phyloP scores from a whole-genome alignment of 2,797 vertebrate species.

The Mus spretus region DNA sequence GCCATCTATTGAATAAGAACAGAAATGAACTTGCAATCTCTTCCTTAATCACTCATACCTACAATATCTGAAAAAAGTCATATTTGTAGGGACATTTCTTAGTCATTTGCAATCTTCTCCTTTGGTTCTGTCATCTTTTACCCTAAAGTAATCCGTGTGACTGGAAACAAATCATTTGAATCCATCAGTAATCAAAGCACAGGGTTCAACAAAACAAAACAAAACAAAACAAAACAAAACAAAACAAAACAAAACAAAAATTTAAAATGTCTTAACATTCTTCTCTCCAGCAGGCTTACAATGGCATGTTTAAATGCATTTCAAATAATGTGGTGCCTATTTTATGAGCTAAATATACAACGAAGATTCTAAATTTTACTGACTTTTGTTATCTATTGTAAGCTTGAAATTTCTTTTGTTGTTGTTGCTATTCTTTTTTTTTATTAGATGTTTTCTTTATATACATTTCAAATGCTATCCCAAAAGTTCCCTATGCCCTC shows the following conservation, averaged over 20 bases:
- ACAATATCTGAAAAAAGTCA: background rate
- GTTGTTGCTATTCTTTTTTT: too few relatives aligned
- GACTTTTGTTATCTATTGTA: background rate
- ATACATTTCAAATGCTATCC: too few relatives aligned
- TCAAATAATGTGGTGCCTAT: conserved; percentile 28
- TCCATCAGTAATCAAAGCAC: conserved; percentile 70
- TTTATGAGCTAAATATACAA: conserved; percentile 38
- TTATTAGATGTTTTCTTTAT: too few relatives aligned
- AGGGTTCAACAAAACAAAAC: conserved; percentile 60
- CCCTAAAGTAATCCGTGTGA: background rate
- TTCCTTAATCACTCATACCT: conserved; percentile 17
- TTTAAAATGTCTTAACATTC: conserved; percentile 59
- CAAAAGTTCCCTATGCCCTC: too few relatives aligned
- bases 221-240: too few relatives aligned
- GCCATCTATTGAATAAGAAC: conserved; percentile 15
- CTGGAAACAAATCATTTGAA: conserved; percentile 71
- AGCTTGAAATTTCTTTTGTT: background rate
- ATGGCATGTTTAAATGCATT: conserved; percentile 46
- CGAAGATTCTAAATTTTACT: background rate
- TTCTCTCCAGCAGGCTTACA: conserved; percentile 35
- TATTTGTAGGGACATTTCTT: conserved; percentile 11
- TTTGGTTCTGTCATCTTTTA: background rate
- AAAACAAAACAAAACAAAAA: too few relatives aligned
- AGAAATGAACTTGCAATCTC: conserved; percentile 18
- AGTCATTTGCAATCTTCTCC: background rate